Evolutionary conservation across 2,113 vertebrate genomes (phyloP), one percentile per base, ranked within the genome.

Genomic region (Centropus bengalensis): DNA sequence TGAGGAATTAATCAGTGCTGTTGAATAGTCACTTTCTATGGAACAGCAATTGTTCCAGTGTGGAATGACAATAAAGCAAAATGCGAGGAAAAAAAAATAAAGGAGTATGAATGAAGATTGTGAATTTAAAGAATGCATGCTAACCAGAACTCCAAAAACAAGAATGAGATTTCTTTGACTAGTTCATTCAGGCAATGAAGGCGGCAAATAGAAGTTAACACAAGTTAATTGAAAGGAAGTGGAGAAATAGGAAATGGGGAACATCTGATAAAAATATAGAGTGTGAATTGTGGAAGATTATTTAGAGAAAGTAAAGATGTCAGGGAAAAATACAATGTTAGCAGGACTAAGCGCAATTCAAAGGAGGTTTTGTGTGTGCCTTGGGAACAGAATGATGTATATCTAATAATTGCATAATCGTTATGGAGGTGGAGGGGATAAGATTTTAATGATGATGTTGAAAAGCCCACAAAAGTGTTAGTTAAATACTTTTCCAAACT

Each of bases 171-270:
- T 58, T 42, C 10, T 49, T 49, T 60, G 51, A 32, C 69, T 82
- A 66, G 12, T 64, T 88, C 24, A 38, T 38, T 77, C 36, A 42
- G 33, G 22, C 49, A 42, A 14, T 45, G 40, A 78, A 82, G 23
- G 45, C 6, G 21, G 26, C 28, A 94, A 84, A 62, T n/a, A 66
- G 26, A 60, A 84, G 38, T 73, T 83, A 79, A 75, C 24, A 45
- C 30, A 76, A 85, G 19, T 60, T 36, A 87, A 80, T 38, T 6
- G 21, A 87, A 93, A 74, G 77, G 71, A 96, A 89, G 24, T 60
- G 12, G 49, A 75, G 15, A 91, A 88, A 70, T 81, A 86, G 66
- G 85, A 93, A 96, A 33, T 88, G 22, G 45, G 73, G 30, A 91
- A 83, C 30, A 49, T 75, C 66, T 89, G 63, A 76, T 62, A 14